A percentile compares a stretch with the other conserved stretches of the same genome.
Conservation (phyloP, 2,113 vertebrate genomes). For the Pterophyllum scalare region DNA sequence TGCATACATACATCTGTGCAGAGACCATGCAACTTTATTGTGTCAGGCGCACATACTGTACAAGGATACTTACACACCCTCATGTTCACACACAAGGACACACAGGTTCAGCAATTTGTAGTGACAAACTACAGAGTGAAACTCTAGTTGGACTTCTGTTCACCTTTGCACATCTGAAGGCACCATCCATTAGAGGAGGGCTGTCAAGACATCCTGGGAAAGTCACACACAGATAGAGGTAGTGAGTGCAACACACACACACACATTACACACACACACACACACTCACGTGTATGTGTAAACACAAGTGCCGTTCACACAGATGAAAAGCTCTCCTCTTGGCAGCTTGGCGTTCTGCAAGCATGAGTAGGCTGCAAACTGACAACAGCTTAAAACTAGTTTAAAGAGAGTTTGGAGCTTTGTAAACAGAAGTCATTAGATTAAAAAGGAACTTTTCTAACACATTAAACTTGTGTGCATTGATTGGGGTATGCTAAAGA, state of each 20-base stretch:
- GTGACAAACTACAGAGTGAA: conserved; percentile 58
- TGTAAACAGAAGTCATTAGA: background rate
- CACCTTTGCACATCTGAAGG: conserved; percentile 56
- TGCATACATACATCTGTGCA: background rate
- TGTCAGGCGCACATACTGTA: background rate
- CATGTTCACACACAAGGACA: conserved; percentile 32
- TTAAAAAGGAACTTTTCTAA: background rate
- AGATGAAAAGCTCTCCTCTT: conserved; percentile 8
- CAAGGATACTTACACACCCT: background rate
- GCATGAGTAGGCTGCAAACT: background rate
- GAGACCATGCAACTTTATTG: background rate
- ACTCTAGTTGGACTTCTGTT: conserved; percentile 45
- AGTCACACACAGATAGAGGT: conserved; percentile 23
- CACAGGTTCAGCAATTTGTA: conserved; percentile 43
- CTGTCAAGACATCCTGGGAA: conserved; percentile 52
- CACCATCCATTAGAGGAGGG: conserved; percentile 48
- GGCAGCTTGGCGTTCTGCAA: conserved; percentile 4
- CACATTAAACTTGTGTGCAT: background rate
- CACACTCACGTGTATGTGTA: background rate
- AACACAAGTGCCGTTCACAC: background rate
- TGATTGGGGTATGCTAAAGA: background rate
- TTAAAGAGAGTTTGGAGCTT: conserved; percentile 14
- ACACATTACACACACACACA: background rate
- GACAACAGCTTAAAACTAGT: conserved; percentile 19
- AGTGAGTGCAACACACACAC: background rate